phyloP scores from a whole-genome alignment of 1,140 invertebrate species.

The Colletes gigas region DNA sequence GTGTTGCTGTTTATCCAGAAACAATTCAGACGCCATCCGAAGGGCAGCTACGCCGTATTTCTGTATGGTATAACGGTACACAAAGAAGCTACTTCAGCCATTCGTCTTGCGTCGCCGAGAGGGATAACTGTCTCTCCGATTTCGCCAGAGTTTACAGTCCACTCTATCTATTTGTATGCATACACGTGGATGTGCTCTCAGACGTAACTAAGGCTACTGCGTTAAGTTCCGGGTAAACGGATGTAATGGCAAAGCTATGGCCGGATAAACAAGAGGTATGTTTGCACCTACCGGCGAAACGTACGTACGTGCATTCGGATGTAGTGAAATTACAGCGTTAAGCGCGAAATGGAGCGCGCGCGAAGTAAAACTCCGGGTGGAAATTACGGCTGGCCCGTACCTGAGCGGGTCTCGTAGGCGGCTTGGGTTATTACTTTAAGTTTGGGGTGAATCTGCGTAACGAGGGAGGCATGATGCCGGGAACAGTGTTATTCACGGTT shows the following conservation, averaged over 20 bases:
- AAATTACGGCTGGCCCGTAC: background rate
- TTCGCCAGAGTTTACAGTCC: background rate
- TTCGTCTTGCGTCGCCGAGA: background rate
- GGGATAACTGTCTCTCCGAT: background rate
- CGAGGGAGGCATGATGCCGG: background rate
- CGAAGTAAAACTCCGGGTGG: background rate
- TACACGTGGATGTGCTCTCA: background rate
- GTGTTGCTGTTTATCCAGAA: no score
- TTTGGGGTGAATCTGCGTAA: constrained; percentile 14
- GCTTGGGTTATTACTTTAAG: constrained; percentile 21
- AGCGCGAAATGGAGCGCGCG: constrained; percentile 11
- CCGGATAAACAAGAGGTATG: constrained; percentile 15
- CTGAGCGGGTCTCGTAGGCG: background rate
- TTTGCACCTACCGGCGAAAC: constrained; percentile 1
- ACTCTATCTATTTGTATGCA: constrained; percentile 6
- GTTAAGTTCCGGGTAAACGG: constrained; percentile 21
- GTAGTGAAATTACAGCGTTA: constrained; percentile 24
- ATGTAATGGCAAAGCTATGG: constrained; percentile 24
- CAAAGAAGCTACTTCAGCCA: no score
- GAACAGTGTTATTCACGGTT: background rate
- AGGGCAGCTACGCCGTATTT: no score
- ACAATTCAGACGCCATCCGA: no score
- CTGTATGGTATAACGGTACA: no score
- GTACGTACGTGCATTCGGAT: background rate
- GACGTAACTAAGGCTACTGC: background rate